A percentile compares a stretch with the other conserved stretches of the same genome.
These are phyloP conservation scores for Dermolepida albohirtum DNA, from an alignment of 2,888 invertebrate genomes.

Conservation along the genomic window DNA sequence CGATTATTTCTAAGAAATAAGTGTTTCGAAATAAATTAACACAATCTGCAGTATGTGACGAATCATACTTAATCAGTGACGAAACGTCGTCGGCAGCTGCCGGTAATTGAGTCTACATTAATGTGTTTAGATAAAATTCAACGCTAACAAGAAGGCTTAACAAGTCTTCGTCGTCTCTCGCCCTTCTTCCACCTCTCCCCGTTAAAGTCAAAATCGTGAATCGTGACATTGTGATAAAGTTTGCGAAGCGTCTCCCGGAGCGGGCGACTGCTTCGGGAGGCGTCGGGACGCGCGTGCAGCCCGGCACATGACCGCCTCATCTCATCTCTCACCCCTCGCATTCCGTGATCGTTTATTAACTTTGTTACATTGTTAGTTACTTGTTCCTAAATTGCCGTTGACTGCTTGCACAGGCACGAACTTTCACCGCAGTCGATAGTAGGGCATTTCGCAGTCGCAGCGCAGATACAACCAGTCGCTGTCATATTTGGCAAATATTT, in stretches of 20 bases:
- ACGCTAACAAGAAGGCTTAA: constrained; percentile 43
- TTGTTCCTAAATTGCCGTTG: constrained; percentile 63
- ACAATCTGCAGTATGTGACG: not conserved
- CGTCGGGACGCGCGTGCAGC: constrained; percentile 56
- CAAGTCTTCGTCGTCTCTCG: constrained; percentile 31
- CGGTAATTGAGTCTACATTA: constrained; percentile 35
- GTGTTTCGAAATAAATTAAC: constrained; percentile 17
- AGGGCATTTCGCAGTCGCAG: constrained; percentile 27
- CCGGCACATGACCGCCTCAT: constrained; percentile 48
- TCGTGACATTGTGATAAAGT: constrained; percentile 46
- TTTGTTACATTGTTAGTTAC: constrained; percentile 65
- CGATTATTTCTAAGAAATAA: not conserved
- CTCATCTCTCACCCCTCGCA: constrained; percentile 42
- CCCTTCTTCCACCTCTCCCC: not conserved
- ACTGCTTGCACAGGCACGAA: constrained; percentile 60
- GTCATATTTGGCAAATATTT: constrained; percentile 58
- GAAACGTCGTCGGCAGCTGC: constrained; percentile 11
- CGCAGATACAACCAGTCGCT: constrained; percentile 43
- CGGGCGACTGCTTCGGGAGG: constrained; percentile 50
- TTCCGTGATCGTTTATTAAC: constrained; percentile 59
- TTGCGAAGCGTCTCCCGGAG: constrained; percentile 40
- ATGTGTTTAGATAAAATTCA: constrained; percentile 43
- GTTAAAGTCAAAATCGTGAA: constrained; percentile 41
- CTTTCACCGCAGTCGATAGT: constrained; percentile 55
- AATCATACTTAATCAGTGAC: constrained; percentile 29